Base-by-base conservation (phyloP, 2,113 vertebrate genomes). In the Riparia riparia region DNA sequence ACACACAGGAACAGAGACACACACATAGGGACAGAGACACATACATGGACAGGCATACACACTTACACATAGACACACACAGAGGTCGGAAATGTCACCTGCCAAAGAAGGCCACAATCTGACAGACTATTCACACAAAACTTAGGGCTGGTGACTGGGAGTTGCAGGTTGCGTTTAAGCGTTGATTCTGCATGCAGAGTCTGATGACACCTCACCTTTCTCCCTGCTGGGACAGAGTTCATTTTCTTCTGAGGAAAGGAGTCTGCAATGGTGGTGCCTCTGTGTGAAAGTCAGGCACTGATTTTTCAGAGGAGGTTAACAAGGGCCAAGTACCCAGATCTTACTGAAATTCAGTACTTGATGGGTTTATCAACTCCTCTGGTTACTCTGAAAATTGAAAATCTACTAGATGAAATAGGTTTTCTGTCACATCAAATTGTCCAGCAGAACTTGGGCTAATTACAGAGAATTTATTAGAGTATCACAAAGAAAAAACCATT, bases 11-110 rank as follows among this genome's bases (percentile, higher is more conserved):
- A n/a, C 12, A 44, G 1, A 3, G 16, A 45, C 41, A 54, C 32
- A 24, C 7, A 50, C 12, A 45, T 12, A 39, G 17, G 29, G 14
- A 60, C 22, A n/a, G 4, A 28, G 6, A 69, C 8, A 56, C 20
- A 14, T 19, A 41, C 7, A 47, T 20, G 20, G 18, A 45, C 44
- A 9, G 37, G 37, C 41, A 42, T 18, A 37, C 3, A 17, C 13
- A 64, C 13, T 17, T 5, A 39, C 15, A 32, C 3, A 12, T 1
- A 25, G 3, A 21, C 39, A 73, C 6, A 3, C 13, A 53, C 1
- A 19, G 1, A 28, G 2, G 6, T 6, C 10, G 18, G 29, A 45
- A 58, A 65, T 9, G 41, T 18, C 32, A 89, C 7, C 20, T 72
- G 50, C 53, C 32, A 45, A 56, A 63, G 15, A 5, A 0, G 6